Evolutionary conservation across 1,140 invertebrate species (phyloP).

Genomic region (Diprion similis): DNA sequence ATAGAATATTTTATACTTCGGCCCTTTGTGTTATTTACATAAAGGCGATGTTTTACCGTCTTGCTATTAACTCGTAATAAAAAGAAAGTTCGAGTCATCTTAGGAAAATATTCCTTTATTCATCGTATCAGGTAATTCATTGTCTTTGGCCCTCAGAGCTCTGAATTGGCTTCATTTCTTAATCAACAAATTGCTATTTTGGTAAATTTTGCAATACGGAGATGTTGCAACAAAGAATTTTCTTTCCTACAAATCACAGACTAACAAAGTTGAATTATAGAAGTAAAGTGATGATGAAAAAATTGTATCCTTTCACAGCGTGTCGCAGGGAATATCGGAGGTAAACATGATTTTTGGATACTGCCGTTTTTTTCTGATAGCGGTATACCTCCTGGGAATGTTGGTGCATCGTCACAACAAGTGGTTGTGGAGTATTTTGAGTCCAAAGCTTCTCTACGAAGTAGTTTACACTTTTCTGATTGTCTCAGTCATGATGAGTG

Average conservation of each 20-base stretch:
- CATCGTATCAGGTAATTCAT: too few species aligned
- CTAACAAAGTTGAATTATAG: too few species aligned
- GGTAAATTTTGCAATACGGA: too few species aligned
- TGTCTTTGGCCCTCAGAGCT: too few species aligned
- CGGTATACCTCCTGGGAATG: constrained; percentile 69
- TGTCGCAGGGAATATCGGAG: background rate
- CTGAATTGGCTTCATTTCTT: background rate
- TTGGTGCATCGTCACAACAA: constrained; percentile 76
- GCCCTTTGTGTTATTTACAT: background rate
- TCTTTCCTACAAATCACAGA: too few species aligned
- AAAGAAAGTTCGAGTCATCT: background rate
- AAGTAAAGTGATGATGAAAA: background rate
- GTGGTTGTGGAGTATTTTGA: constrained; percentile 87
- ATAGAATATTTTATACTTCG: background rate
- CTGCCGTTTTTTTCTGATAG: constrained; percentile 47
- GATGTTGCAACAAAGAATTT: too few species aligned
- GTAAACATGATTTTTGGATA: constrained; percentile 22
- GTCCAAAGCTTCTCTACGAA: constrained; percentile 82
- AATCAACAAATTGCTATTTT: constrained; percentile 31
- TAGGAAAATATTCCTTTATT: background rate
- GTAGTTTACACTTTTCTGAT: constrained; percentile 20
- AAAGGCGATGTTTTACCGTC: background rate
- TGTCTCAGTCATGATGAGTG: background rate
- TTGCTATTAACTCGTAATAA: background rate
- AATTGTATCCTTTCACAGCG: background rate